Evolutionary conservation across 2,888 invertebrate species (phyloP), one percentile per base, ranked within the genome.

Genomic region (Nephrotoma appendiculata): DNA sequence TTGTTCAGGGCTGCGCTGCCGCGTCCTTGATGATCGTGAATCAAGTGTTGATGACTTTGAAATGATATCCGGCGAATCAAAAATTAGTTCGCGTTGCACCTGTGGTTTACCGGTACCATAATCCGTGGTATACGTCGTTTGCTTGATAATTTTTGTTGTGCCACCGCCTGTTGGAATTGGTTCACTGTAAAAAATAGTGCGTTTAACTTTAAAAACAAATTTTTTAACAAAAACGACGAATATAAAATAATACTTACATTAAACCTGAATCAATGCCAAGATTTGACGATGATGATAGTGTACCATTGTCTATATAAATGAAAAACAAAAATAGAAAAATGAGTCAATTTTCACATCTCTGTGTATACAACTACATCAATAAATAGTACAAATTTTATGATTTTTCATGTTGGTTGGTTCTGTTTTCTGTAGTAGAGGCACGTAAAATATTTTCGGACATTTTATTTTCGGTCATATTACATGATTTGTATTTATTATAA

Each of bases 81-180:
- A 89, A 41, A 88, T 43, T 41, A 89, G 85, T 87, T 89, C 88
- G 85, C 88, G 87, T 86, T 88, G 87, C 4, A 88, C 87, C 19
- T 84, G 48, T 19, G 88, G 87, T 86, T 87, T 87, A n/a, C 42
- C n/a, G 9, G 15, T 9, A 71, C 71, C 31, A 43, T 84, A 87
- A 86, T 57, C 87, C 41, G 83, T 87, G 87, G 86, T 88, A 87
- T 87, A 88, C 43, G 87, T 87, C 86, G 88, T 88, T 88, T 15
- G 88, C 86, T 86, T 89, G 89, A 6, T 90, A 89, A 91, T 89
- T 41, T 90, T 89, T 83, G 91, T 90, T 2, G 91, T 91, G 88
- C 90, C 91, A 45, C 90, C 90, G 11, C 91, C 88, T 5, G 88
- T 89, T 48, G 90, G 89, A 85, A 89, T 88, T 2, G 91, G 91